Base-by-base conservation (phyloP, 2,113 vertebrate species). In the Sigmodon hispidus region DNA sequence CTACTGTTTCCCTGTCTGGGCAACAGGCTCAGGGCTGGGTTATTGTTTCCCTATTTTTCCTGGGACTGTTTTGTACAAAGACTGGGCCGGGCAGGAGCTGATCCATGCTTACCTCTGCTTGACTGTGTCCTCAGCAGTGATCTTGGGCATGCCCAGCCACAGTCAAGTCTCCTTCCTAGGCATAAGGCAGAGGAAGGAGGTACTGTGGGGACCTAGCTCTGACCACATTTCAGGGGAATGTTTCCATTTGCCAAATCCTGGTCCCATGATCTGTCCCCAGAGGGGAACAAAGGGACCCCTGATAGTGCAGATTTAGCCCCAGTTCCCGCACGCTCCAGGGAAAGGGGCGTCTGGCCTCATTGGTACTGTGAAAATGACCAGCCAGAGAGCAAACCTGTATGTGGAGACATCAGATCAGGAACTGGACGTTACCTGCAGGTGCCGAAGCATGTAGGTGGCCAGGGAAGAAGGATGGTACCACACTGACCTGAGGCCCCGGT, bases 281-380 rank as follows among this genome's bases (percentile, higher is more conserved):
- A 97, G 96, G 97, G 97, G 97, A 98, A 96, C 93, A 85, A 90
- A 95, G 95, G 97, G 96, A 97, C 93, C 67, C 96, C n/a, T 90
- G 87, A 96, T 87, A 95, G 88, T 63, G 93, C 63, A 86, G 91
- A 94, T 40, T 72, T 67, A 96, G 91, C 96, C 89, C 75, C 55
- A 72, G 80, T 94, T 93, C 93, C 95, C 83, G 29, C 52, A 52
- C 0, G n/a, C 40, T 93, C 90, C 87, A 77, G 96, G 94, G 90
- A 93, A 87, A 81, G 76, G 84, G 93, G 93, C 76, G 6, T 90
- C 72, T 96, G 94, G 92, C 79, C 77, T 96, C 92, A 86, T 0
- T 94, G 97, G 97, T 96, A 97, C 96, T 98, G 94, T 98, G 97
- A 97, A 96, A 96, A 97, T 72, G 90, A 81, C 91, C 87, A 59